Base-by-base conservation (phyloP, 2,888 invertebrate genomes). In the Tetragonula carbonaria region DNA sequence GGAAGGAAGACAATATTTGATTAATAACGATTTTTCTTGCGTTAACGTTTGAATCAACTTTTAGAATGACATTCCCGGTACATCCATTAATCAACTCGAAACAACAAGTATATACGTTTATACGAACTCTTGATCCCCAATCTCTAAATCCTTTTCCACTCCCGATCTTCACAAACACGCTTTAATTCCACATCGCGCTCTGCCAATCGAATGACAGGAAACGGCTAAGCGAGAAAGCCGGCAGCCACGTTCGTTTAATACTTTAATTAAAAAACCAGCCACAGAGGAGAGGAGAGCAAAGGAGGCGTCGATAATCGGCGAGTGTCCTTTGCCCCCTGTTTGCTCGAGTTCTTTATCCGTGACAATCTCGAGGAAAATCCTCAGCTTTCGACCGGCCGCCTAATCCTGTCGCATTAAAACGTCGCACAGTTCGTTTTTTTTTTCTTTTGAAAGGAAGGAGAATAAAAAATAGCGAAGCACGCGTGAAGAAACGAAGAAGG, bases 371-470 rank as follows among this genome's bases (percentile, higher is more conserved):
- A 86, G 87, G 83, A 82, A 88, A 89, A 88, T 86, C 88, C 88
- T 16, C 53, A 73, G 83, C 86, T 78, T 80, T 74, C 80, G 82
- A 74, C 78, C 82, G 80, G 77, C 66, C 88, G 88, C 79, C 85
- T 90, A 90, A 90, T 90, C 90, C 88, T 50, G 72, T 57, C 78
- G 89, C 83, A 89, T 90, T 87, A 90, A 88, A 87, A 63, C 83
- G 79, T 82, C 86, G 90, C 45, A 8, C 45, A 45, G 1, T 33
- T 33, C 8, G 8, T 38, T 38, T 38, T 38, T 45, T 38, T 8
- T 0, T 38, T 83, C 85, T 84, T 86, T 89, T 82, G 84, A 84
- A 87, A 86, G 78, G 78, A 78, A 65, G 11, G 45, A 45, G 45
- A 45, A 45, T 45, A 45, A 45, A 45, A 65, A 75, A 75, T n/a